phyloP scores from a whole-genome alignment of 1,140 invertebrate genomes.

The Asbolus verrucosus region DNA sequence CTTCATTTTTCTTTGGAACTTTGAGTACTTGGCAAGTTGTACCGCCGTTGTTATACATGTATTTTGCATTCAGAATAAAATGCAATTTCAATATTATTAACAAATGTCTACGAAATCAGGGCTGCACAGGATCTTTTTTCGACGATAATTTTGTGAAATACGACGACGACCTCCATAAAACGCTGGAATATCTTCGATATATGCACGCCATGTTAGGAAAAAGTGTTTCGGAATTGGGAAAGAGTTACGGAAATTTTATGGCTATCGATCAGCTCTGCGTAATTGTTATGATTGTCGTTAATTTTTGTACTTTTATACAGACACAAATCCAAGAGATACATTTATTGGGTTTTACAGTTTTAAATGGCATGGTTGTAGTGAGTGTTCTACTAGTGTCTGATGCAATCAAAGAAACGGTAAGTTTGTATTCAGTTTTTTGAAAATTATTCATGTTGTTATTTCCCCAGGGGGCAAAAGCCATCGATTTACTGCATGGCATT shows the following conservation, averaged over 20 bases:
- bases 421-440: constrained; percentile 6
- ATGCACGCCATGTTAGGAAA: constrained; percentile 51
- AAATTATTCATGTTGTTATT: background rate
- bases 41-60: constrained; percentile 46
- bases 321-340: background rate
- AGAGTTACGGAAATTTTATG: constrained; percentile 49
- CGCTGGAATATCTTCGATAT: constrained; percentile 42
- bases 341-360: constrained; percentile 37
- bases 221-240: constrained; percentile 44
- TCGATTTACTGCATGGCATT: constrained; percentile 50
- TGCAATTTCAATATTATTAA: constrained; percentile 50
- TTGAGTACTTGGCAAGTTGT: constrained; percentile 48
- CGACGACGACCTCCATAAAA: constrained; percentile 17
- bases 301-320: constrained; percentile 42
- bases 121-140: constrained; percentile 18
- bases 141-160: constrained; percentile 10
- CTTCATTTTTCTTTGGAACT: constrained; percentile 39
- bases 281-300: constrained; percentile 46
- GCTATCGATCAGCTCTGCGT: constrained; percentile 47
- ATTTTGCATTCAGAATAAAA: constrained; percentile 48
- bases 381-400: constrained; percentile 19
- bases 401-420: constrained; percentile 28
- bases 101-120: constrained; percentile 23
- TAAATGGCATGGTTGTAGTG: constrained; percentile 4
- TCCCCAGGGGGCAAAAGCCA: constrained; percentile 48